Conservation (phyloP, 2,113 vertebrate species). For the Spea bombifrons region DNA sequence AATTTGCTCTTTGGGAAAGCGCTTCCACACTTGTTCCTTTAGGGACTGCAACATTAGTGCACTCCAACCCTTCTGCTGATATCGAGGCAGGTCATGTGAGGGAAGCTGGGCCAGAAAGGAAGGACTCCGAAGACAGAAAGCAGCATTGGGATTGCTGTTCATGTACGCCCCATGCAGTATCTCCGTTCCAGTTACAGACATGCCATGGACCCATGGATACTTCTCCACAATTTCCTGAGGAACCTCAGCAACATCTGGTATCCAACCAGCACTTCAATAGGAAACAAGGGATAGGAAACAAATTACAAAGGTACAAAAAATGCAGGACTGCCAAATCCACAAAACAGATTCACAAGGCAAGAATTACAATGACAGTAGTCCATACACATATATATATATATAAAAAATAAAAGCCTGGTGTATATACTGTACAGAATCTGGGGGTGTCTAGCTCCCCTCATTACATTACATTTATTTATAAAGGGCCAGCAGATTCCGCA, state of each 20-base stretch:
- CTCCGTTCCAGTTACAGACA: conserved; percentile 43
- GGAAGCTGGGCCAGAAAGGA: conserved; percentile 17
- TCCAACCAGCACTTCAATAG: conserved; percentile 36
- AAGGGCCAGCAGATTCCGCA: too few species aligned
- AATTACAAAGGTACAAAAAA: background rate
- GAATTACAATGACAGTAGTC: too few species aligned
- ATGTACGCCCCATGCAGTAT: conserved; percentile 41
- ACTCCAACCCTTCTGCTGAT: conserved; percentile 20
- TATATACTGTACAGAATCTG: background rate
- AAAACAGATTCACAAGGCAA: too few species aligned
- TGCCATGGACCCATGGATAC: conserved; percentile 34
- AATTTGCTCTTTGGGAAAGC: conserved; percentile 32
- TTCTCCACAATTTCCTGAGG: conserved; percentile 19
- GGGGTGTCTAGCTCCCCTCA: too few species aligned
- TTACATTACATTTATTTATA: too few species aligned
- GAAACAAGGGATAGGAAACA: background rate
- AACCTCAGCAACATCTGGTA: conserved; percentile 23
- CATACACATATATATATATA: background rate
- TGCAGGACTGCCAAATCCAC: too few species aligned
- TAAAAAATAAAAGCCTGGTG: background rate
- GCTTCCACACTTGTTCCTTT: conserved; percentile 24
- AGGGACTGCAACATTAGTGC: conserved; percentile 18
- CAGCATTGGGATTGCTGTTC: conserved; percentile 32
- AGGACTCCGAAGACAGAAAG: conserved; percentile 30
- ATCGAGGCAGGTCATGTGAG: conserved; percentile 1